Base-by-base conservation (phyloP, 2,797 vertebrate species). In the Pipistrellus kuhlii region DNA sequence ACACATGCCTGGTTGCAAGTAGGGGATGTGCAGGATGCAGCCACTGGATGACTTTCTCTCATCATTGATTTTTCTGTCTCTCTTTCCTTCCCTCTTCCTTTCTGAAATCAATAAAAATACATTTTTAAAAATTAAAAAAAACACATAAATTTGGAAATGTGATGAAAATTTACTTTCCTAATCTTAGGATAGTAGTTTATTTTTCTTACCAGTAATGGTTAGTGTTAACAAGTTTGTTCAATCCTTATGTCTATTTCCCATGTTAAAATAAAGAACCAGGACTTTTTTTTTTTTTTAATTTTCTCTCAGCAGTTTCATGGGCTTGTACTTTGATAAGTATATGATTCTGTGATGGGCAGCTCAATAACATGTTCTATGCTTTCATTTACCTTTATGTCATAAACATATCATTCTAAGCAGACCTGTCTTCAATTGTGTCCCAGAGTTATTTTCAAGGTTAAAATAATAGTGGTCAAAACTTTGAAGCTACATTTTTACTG, bases 401-500 rank as follows among this genome's bases (percentile, higher is more conserved):
- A 91, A 75, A 46, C 30, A 76, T 68, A 93, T 72, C 30, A 41
- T 86, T 30, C 35, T 57, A 89, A 73, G 69, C 14, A n/a, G 11
- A 0, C 0, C 21, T 46, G 62, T 68, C 71, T 51, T 84, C 44
- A n/a, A 1, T 25, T 66, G 32, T 76, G 4, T 86, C 44, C 13
- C 35, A 46, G 53, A 91, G 18, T 72, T 77, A 51, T 20, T 86
- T 88, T 25, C 69, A 27, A 71, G 27, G 20, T 80, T 69, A 90
- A 72, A 87, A 87, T 73, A 84, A 86, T 27, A 89, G 5, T 73
- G 35, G 81, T 87, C 6, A 95, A 48, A 91, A 73, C 17, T 87
- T 44, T 53, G 4, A 94, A 91, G 53, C 30, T 44, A 17, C 5
- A 13, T n/a, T 64, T 91, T 23, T 77, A 81, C 1, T 6, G 3